phyloP scores from a whole-genome alignment of 2,888 invertebrate species.

The Leucophora obtusa region DNA sequence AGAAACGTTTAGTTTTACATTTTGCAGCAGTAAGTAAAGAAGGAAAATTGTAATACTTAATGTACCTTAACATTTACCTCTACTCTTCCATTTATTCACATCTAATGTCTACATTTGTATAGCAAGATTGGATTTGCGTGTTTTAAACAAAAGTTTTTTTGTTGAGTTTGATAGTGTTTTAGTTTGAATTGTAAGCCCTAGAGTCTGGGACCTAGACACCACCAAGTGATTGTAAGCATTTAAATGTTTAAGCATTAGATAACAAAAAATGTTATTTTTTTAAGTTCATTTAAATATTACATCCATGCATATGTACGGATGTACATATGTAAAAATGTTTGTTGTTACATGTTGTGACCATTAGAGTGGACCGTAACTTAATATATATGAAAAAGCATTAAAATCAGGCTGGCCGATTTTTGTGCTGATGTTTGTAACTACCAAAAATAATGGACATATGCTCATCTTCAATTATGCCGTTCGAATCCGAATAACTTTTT shows the following conservation, averaged over 20 bases:
- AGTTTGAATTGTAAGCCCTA: slow-evolving; percentile 24
- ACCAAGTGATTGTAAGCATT: slow-evolving; percentile 48
- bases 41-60: background rate
- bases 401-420: no score
- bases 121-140: slow-evolving; percentile 53
- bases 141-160: slow-evolving; percentile 37
- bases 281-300: slow-evolving; percentile 11
- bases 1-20: background rate
- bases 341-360: slow-evolving; percentile 7
- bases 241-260: slow-evolving; percentile 60
- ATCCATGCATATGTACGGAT: slow-evolving; percentile 32
- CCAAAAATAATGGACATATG: no score
- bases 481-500: no score
- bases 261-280: slow-evolving; percentile 28
- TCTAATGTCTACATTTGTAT: slow-evolving; percentile 64
- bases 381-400: no score
- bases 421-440: no score
- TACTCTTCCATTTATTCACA: background rate
- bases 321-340: background rate
- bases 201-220: no score
- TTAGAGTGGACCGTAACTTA: background rate
- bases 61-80: background rate
- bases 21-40: background rate
- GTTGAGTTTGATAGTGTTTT: slow-evolving; percentile 6
- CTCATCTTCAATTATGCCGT: no score